phyloP scores from a whole-genome alignment of 2,113 vertebrate genomes.

The Monopterus albus region DNA sequence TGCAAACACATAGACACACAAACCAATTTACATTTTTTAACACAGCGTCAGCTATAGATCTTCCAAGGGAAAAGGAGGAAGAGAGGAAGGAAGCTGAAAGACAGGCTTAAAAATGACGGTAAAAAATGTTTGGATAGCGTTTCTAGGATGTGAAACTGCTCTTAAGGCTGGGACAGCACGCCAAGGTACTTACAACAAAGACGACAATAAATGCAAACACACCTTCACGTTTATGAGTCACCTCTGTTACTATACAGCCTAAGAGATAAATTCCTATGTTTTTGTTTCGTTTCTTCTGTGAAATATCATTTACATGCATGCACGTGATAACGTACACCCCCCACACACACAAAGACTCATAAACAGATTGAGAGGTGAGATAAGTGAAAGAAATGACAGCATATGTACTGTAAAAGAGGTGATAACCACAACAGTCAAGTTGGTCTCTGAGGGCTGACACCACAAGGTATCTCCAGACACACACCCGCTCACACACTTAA shows the following conservation, averaged over 20 bases:
- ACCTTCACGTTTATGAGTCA: neutral
- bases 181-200: neutral
- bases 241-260: neutral
- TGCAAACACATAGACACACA: neutral
- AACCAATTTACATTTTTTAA: too few species aligned
- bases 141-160: too few species aligned
- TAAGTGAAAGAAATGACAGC: constrained; percentile 1
- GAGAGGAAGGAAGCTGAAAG: too few species aligned
- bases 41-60: too few species aligned
- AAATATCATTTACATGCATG: neutral
- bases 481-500: neutral
- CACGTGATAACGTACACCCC: neutral
- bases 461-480: constrained; percentile 7
- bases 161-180: too few species aligned
- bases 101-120: too few species aligned
- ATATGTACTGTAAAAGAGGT: constrained; percentile 5
- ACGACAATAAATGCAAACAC: neutral
- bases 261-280: neutral
- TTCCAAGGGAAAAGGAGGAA: too few species aligned
- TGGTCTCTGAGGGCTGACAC: constrained; percentile 29
- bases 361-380: neutral
- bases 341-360: fast-evolving
- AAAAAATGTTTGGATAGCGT: too few species aligned
- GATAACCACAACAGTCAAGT: constrained; percentile 58
- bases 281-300: constrained; percentile 46